Base-by-base conservation (phyloP, 2,113 vertebrate genomes). In the Pholis gunnellus region DNA sequence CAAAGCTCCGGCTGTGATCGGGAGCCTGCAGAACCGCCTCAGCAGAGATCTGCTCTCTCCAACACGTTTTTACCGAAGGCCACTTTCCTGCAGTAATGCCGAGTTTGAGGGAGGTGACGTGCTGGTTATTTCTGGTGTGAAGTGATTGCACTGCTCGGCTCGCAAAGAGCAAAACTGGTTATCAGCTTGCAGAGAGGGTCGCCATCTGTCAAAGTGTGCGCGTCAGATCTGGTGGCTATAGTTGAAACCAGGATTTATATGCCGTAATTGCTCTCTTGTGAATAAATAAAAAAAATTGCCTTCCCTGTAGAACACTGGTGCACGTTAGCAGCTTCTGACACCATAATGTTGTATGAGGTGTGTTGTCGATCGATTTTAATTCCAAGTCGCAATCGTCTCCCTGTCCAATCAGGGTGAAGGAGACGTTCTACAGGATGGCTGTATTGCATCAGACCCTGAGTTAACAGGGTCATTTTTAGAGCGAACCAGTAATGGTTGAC, bases 321-420 rank as follows among this genome's bases (percentile, higher is more conserved):
- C 66, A 72, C 68, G 67, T 64, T 42, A 54, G 65, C 68, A 72
- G 59, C 38, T 54, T n/a, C 36, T 73, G 34, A 81, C 80, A 72
- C 40, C 56, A 9, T 11, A 13, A 42, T 13, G 27, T 22, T 54
- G 59, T 80, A 52, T 57, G 79, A 84, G 79, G 54, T 40, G 74
- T 15, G 44, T 42, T 7, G 5, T 22, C 25, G 8, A 90, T 88
- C 80, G 38, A 92, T 89, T 86, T 83, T 65, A 86, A 90, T 91
- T 88, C 82, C 72, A 31, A 17, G 42, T 75, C 10, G 11, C 81
- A 67, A 67, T 74, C n/a, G 36, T 66, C 54, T 84, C 25, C 57
- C 78, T 83, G 81, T 87, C 84, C 38, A 70, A 75, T 61, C 31
- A 1, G 29, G 10, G 57, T 4, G 66, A 83, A 52, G 71, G 68